Base-by-base conservation (phyloP, 92 coral and sea anemone genomes). In the Paramuricea clavata region DNA sequence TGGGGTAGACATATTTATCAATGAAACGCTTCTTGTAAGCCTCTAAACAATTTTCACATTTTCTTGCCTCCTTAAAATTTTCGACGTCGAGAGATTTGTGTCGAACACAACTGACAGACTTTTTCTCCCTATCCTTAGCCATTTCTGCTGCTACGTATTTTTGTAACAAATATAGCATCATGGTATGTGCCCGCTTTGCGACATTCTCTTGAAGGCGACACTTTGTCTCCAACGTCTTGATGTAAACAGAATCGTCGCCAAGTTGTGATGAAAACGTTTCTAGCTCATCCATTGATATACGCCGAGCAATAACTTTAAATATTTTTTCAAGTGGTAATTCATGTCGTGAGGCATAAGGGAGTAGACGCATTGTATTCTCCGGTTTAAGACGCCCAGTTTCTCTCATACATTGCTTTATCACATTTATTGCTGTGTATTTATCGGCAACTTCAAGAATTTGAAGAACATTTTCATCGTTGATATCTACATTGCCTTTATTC, bases 311-410 rank as follows among this genome's bases (percentile, higher is more conserved):
- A 5, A 78, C 74, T 5, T 49, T 44, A 8, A 81, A 54, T 43
- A 28, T 87, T 4, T 23, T 0, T 33, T 67, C 36, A n/a, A 64
- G 35, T 32, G 56, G 34, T 67, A 28, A 17, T 6, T 69, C 28
- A 26, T 76, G 64, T 11, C 64, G 60, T 17, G 47, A 41, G 19
- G 82, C 82, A 33, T 76, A 76, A 8, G 82, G 82, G 13, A 76
- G 82, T 6, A 76, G 39, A 42, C 47, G 39, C 67, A 76, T 27
- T 16, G 47, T 60, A 28, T 30, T 76, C 13, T 49, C 82, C 17
- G 82, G 68, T 30, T 33, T 16, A 36, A 76, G 39, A 26, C 22
- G 22, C 21, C 15, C 30, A 2, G 22, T 8, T 27, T 54, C 26
- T 19, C 5, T 36, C 32, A 76, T 33, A 28, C 82, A 76, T 76